Evolutionary conservation across 2,888 invertebrate species (phyloP).

Genomic region (Eulithis prunata): DNA sequence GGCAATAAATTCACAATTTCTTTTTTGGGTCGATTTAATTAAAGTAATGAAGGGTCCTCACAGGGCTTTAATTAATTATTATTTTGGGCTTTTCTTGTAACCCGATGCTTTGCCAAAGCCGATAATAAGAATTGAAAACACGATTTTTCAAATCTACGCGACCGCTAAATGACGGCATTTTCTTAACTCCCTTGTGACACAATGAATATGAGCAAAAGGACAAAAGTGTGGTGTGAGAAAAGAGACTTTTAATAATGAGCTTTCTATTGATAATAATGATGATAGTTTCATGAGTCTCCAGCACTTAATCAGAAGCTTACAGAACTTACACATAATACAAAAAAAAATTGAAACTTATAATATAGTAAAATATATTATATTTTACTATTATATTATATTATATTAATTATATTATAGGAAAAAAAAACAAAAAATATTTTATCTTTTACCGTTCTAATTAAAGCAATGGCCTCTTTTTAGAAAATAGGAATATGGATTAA

Average conservation of each 20-base stretch:
- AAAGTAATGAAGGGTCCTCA: conserved; percentile 31
- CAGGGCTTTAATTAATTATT: conserved; percentile 41
- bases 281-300: too few relatives aligned
- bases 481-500: not conserved
- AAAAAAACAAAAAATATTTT: too few relatives aligned
- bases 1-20: conserved; percentile 21
- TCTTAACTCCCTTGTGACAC: not conserved
- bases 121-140: not conserved
- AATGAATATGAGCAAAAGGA: too few relatives aligned
- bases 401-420: too few relatives aligned
- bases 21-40: conserved; percentile 24
- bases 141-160: not conserved
- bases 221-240: too few relatives aligned
- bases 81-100: conserved; percentile 20
- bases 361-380: too few relatives aligned
- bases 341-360: too few relatives aligned
- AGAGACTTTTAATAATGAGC: too few relatives aligned
- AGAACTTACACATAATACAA: too few relatives aligned
- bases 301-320: too few relatives aligned
- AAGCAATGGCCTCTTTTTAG: not conserved
- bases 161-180: not conserved
- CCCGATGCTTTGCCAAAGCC: conserved; percentile 10
- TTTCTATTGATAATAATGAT: too few relatives aligned
- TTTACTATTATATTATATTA: too few relatives aligned
- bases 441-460: not conserved